Evolutionary conservation across 2,113 vertebrate genomes (phyloP).

Genomic region (Okapia johnstoni): DNA sequence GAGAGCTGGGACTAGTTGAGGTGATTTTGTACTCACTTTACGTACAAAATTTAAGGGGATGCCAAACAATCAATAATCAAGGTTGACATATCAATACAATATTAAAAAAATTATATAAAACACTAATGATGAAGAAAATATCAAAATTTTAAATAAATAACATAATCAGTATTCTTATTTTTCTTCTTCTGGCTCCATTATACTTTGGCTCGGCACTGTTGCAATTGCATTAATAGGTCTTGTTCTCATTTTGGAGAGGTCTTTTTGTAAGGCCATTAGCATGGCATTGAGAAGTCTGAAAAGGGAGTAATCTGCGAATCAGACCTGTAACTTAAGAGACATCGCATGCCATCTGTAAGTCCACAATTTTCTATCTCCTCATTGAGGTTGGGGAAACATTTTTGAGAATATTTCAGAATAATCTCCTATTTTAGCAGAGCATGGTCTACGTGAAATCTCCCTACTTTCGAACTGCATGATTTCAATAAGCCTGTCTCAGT

Average conservation of each 20-base stretch:
- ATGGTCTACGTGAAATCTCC: not conserved
- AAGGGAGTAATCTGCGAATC: not conserved
- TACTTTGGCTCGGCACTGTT: accelerated
- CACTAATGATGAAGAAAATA: not conserved
- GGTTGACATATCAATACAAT: not conserved
- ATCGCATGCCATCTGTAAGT: not conserved
- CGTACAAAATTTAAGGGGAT: not conserved
- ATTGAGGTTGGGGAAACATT: not conserved
- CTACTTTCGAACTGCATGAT: not conserved
- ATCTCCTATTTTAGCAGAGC: not conserved
- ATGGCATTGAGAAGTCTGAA: not conserved
- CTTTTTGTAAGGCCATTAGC: not conserved
- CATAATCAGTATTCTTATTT: not conserved
- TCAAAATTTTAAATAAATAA: not conserved
- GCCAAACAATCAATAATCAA: not conserved
- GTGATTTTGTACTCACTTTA: not conserved
- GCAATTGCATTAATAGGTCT: not conserved
- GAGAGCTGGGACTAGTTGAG: not conserved
- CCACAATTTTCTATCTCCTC: not conserved
- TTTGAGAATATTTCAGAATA: not conserved
- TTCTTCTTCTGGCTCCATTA: not conserved
- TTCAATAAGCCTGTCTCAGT: not conserved
- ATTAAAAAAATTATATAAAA: not conserved
- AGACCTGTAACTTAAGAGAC: not conserved
- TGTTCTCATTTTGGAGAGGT: not conserved